These are phyloP conservation scores for Calidris pugnax DNA, from an alignment of 2,113 vertebrate genomes.

Conservation along the genomic window DNA sequence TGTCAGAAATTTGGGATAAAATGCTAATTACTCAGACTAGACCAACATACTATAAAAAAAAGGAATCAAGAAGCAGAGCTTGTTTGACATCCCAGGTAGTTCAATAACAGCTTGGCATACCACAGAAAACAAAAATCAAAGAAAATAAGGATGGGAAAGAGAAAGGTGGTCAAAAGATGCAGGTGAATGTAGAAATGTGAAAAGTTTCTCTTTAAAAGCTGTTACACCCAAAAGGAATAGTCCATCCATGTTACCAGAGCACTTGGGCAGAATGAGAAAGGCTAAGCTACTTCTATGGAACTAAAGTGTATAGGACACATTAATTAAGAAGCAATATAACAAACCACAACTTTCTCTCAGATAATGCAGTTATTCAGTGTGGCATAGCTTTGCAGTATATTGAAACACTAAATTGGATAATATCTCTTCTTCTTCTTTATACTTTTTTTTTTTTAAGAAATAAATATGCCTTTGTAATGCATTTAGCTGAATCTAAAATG, in stretches of 20 bases:
- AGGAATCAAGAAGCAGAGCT: not conserved
- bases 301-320: not conserved
- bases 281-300: not conserved
- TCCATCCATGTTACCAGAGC: not conserved
- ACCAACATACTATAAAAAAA: not conserved
- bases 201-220: not conserved
- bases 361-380: not conserved
- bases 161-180: not conserved
- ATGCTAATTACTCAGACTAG: not conserved
- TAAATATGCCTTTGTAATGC: not conserved
- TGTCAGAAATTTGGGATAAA: not conserved
- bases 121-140: not conserved
- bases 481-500: not conserved
- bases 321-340: not conserved
- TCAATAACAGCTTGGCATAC: not conserved
- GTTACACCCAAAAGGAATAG: not conserved
- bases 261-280: not conserved
- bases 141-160: not conserved
- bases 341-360: not conserved
- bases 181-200: not conserved
- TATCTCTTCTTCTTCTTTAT: not conserved
- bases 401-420: not conserved
- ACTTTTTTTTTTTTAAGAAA: not conserved
- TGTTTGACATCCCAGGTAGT: not conserved
- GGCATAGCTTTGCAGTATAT: not conserved